A percentile compares a stretch with the other conserved stretches of the same genome.
Conservation (phyloP, 2,113 vertebrate species). For the Myanophis thanlyinensis region DNA sequence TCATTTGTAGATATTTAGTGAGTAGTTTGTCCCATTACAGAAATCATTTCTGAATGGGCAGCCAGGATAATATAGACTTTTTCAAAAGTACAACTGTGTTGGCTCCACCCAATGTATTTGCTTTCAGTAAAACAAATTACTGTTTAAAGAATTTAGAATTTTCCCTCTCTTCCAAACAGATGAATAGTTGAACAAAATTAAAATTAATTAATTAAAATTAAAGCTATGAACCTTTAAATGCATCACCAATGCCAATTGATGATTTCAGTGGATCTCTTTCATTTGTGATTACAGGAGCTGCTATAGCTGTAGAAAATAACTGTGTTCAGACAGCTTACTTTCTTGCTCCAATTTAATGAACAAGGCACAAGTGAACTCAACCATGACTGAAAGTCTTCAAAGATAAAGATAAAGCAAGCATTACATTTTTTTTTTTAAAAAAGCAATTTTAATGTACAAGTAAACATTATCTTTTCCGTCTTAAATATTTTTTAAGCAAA, state of each 20-base stretch:
- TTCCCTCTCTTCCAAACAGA: not conserved
- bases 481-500: not conserved
- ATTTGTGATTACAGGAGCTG: not conserved
- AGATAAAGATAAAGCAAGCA: not conserved
- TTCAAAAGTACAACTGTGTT: not conserved
- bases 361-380: not conserved
- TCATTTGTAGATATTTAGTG: not conserved
- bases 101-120: not conserved
- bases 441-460: not conserved
- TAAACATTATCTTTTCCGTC: not conserved
- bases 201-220: not conserved
- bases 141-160: not conserved
- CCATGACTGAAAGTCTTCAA: not conserved
- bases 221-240: not conserved
- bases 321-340: not conserved
- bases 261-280: not conserved
- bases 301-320: not conserved
- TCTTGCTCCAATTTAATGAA: not conserved
- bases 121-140: not conserved
- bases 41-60: not conserved
- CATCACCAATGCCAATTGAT: not conserved
- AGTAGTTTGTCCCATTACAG: not conserved
- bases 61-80: not conserved
- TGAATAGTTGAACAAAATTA: not conserved
- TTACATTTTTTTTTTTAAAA: not conserved